These are phyloP conservation scores for Chloropsis hardwickii DNA, from an alignment of 2,113 vertebrate species.

Conservation along the genomic window DNA sequence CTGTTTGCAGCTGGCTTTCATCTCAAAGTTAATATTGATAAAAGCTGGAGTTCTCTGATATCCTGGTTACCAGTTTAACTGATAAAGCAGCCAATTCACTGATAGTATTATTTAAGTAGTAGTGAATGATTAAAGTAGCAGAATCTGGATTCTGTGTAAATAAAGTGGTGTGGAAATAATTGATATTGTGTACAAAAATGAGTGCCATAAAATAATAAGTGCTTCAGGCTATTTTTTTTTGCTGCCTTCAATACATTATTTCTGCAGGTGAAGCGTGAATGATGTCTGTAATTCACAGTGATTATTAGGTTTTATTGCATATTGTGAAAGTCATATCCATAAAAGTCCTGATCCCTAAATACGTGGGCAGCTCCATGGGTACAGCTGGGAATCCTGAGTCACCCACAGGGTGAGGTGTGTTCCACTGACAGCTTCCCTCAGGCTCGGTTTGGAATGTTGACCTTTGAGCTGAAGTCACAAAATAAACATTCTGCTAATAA, in stretches of 20 bases:
- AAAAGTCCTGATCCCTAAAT: background rate
- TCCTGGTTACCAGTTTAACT: constrained; percentile 25
- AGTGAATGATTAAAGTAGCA: constrained; percentile 54
- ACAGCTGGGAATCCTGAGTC: background rate
- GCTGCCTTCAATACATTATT: background rate
- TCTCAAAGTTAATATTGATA: constrained; percentile 24
- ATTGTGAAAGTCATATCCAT: background rate
- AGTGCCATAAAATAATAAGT: constrained; percentile 28
- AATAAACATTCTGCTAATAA: background rate
- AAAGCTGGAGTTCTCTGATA: constrained; percentile 1
- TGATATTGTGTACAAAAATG: constrained; percentile 7
- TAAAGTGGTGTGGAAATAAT: constrained; percentile 25
- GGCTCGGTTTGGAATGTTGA: background rate
- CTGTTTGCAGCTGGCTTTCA: constrained; percentile 8
- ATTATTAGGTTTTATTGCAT: background rate
- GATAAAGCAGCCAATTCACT: constrained; percentile 54
- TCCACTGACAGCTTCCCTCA: background rate
- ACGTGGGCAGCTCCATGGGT: fast-evolving
- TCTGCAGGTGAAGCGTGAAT: background rate
- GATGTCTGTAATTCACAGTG: background rate
- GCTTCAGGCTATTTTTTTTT: background rate
- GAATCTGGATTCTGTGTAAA: constrained; percentile 55
- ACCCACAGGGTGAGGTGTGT: background rate
- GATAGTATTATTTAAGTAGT: constrained; percentile 64
- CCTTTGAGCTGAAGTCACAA: background rate